A percentile compares a stretch with the other conserved stretches of the same genome.
phyloP scores from a whole-genome alignment of 23 tunicate genomes.

The Oikopleura albicans region DNA sequence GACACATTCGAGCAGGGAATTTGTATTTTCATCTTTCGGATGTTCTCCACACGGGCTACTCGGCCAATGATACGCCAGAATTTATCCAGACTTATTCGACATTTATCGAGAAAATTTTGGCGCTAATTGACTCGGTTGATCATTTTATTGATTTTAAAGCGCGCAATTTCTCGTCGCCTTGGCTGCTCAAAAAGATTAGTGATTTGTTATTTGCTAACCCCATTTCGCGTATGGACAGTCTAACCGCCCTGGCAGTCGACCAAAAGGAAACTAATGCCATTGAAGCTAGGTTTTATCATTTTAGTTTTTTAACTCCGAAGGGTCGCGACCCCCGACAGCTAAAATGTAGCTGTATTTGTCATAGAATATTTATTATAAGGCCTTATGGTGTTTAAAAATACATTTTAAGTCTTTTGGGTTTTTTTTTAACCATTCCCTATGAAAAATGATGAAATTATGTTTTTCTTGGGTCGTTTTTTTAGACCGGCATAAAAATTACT shows the following conservation, averaged over 20 bases:
- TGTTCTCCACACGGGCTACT: neutral
- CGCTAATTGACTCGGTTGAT: neutral
- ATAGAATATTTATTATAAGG: too few relatives aligned
- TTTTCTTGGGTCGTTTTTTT: too few relatives aligned
- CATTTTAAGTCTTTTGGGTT: too few relatives aligned
- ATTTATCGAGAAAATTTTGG: neutral
- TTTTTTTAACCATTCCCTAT: too few relatives aligned
- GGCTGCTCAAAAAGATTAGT: neutral
- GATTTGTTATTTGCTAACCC: neutral
- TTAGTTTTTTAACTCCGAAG: too few relatives aligned
- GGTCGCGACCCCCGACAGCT: too few relatives aligned
- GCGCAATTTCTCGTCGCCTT: neutral
- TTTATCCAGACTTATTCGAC: neutral
- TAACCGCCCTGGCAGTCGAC: neutral
- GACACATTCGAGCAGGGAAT: neutral
- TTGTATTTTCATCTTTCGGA: neutral
- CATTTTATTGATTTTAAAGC: neutral
- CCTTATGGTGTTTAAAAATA: too few relatives aligned
- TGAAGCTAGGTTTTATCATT: neutral
- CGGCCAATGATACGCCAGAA: neutral
- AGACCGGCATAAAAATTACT: too few relatives aligned
- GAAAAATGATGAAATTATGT: too few relatives aligned
- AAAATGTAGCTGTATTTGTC: too few relatives aligned
- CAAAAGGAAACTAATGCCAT: neutral
- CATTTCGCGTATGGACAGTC: neutral